phyloP scores from a whole-genome alignment of 2,113 vertebrate species.

The Gobio gobio region DNA sequence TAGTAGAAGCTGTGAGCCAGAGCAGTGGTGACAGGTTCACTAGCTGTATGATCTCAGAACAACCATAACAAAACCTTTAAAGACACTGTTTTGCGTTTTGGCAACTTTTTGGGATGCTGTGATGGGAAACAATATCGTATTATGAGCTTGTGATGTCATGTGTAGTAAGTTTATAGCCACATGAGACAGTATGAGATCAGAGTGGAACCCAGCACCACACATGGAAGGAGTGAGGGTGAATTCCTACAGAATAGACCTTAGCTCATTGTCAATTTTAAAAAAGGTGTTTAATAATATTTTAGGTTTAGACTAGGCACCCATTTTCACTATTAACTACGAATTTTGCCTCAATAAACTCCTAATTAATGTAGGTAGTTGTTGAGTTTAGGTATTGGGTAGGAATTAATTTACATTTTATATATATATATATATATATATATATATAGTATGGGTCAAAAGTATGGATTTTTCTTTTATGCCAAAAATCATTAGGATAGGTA shows the following conservation, averaged over 20 bases:
- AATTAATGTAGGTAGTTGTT: too few species aligned
- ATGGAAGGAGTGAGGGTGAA: not conserved
- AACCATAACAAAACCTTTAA: slow-evolving; percentile 46
- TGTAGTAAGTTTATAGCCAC: slow-evolving; percentile 21
- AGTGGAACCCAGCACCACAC: slow-evolving; percentile 8
- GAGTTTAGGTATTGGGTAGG: too few species aligned
- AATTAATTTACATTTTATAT: too few species aligned
- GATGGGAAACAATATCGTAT: slow-evolving; percentile 16
- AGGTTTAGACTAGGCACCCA: too few species aligned
- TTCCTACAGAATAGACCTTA: not conserved
- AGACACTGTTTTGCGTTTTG: slow-evolving; percentile 3
- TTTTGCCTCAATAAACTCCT: too few species aligned
- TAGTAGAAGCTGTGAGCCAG: slow-evolving; percentile 45
- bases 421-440: too few species aligned
- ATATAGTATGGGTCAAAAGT: too few species aligned
- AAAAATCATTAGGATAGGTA: too few species aligned
- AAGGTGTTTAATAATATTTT: not conserved
- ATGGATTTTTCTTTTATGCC: too few species aligned
- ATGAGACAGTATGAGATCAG: slow-evolving; percentile 39
- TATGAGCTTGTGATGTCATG: slow-evolving; percentile 30
- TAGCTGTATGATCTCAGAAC: slow-evolving; percentile 43
- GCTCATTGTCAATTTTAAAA: not conserved
- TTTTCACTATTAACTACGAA: too few species aligned
- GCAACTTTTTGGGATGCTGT: not conserved
- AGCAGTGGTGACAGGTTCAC: slow-evolving; percentile 54